Evolutionary conservation across 2,113 vertebrate species (phyloP).

Genomic region (Spizaetus ornatus): DNA sequence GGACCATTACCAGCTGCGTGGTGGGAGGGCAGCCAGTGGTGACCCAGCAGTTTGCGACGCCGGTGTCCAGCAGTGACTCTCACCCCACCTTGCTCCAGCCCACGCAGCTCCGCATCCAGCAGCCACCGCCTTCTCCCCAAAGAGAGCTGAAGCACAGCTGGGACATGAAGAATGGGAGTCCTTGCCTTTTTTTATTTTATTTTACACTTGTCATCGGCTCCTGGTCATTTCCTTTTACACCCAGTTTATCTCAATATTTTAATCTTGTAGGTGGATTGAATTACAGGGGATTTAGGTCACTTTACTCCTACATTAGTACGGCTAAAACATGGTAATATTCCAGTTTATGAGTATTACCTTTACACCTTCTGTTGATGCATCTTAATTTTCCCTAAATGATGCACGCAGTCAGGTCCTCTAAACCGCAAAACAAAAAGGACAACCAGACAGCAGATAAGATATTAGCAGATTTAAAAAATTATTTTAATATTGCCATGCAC

Average conservation of each 20-base stretch:
- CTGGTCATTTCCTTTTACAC: neutral
- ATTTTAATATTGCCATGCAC: neutral
- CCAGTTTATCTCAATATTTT: neutral
- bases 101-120: fast-evolving
- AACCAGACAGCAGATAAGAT: neutral
- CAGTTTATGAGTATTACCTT: neutral
- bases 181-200: neutral
- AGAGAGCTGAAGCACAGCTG: neutral
- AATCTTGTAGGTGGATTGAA: neutral
- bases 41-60: neutral
- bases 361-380: neutral
- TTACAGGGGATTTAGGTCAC: neutral
- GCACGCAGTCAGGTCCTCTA: neutral
- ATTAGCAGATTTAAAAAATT: neutral
- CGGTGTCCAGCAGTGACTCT: neutral
- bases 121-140: neutral
- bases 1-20: neutral
- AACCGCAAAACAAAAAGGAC: neutral
- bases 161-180: neutral
- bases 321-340: neutral
- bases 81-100: neutral
- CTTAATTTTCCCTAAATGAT: neutral
- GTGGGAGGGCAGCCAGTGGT: neutral
- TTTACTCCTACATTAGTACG: neutral
- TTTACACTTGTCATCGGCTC: neutral